phyloP scores from a whole-genome alignment of 2,113 vertebrate species.

The Zosterops lateralis region DNA sequence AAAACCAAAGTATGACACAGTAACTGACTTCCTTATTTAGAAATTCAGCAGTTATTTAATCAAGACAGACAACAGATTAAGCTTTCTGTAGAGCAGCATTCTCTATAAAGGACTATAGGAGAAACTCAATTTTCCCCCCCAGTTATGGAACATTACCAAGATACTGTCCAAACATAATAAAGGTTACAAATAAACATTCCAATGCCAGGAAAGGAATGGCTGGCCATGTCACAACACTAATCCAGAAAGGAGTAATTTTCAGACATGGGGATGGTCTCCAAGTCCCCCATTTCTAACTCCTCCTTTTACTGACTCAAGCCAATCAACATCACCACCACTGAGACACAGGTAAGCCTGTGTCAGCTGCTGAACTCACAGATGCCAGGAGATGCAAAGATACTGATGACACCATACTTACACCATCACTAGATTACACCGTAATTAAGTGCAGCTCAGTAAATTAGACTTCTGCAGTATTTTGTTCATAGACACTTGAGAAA shows the following conservation, averaged over 20 bases:
- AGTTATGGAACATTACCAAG: not conserved
- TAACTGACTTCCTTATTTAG: not conserved
- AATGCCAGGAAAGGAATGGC: not conserved
- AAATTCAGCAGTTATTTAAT: not conserved
- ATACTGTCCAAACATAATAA: not conserved
- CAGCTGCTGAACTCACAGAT: not conserved
- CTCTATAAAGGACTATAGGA: not conserved
- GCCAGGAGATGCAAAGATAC: not conserved
- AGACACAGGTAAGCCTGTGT: not conserved
- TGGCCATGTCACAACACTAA: not conserved
- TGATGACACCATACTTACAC: not conserved
- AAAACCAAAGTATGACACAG: not conserved
- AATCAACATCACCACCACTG: not conserved
- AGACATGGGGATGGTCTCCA: not conserved
- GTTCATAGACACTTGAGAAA: not conserved
- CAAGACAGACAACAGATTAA: not conserved
- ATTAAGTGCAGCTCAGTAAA: not conserved
- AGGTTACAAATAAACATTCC: not conserved
- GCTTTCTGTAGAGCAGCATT: not conserved
- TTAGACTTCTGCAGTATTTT: not conserved
- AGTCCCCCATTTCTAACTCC: not conserved
- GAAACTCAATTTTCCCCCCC: fast-evolving
- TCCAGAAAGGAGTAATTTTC: not conserved
- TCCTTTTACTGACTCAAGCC: not conserved
- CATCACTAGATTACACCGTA: not conserved